These are phyloP conservation scores for Drosophila paracracens DNA, from an alignment of 2,888 invertebrate species.

Conservation along the genomic window DNA sequence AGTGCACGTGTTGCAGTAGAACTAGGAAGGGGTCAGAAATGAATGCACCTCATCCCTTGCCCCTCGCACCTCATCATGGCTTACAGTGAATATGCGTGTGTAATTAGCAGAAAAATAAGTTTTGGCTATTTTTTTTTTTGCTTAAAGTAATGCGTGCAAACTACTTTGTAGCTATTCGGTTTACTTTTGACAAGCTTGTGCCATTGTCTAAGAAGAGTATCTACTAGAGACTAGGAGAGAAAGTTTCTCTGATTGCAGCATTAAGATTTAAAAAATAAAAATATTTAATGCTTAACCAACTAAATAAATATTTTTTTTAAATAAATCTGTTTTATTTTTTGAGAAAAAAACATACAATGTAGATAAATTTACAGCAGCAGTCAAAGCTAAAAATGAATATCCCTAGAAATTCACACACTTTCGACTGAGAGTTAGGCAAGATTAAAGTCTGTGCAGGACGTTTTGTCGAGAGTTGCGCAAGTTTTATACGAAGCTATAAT, in stretches of 20 bases:
- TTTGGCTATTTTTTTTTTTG: neutral
- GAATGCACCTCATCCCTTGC: constrained; percentile 15
- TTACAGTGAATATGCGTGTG: constrained; percentile 12
- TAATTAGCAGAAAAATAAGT: constrained; percentile 32
- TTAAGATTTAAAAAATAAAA: neutral
- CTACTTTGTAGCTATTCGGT: neutral
- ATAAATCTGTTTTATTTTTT: neutral
- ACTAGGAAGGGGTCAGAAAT: constrained; percentile 24
- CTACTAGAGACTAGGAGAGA: too few species aligned
- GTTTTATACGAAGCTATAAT: constrained; percentile 2
- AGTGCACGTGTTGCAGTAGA: constrained; percentile 48
- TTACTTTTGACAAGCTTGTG: neutral
- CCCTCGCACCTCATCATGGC: constrained; percentile 8
- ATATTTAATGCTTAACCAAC: neutral
- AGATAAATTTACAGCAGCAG: neutral
- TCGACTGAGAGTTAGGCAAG: neutral
- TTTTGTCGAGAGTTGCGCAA: neutral
- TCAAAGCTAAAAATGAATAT: neutral
- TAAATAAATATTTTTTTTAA: neutral
- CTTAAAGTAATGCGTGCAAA: neutral
- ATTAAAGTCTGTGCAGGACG: neutral
- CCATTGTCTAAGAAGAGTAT: neutral
- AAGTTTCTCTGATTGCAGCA: neutral
- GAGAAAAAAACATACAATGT: neutral
- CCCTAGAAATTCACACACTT: neutral